A percentile compares a stretch with the other conserved stretches of the same genome.
phyloP scores from a whole-genome alignment of 2,113 vertebrate species.

The Rana temporaria region DNA sequence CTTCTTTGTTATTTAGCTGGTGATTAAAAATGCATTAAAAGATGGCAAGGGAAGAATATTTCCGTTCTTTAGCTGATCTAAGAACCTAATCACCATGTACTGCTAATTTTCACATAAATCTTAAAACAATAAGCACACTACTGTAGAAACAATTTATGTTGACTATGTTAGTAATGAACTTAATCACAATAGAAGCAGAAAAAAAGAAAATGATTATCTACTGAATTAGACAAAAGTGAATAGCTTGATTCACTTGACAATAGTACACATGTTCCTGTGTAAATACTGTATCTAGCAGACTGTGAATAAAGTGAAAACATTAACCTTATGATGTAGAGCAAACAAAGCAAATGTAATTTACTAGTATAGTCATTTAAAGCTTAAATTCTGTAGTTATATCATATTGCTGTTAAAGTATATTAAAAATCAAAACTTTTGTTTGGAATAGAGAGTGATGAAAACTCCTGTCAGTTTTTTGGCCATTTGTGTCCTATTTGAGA shows the following conservation, averaged over 20 bases:
- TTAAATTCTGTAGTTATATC: no score
- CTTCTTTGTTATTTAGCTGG: conserved; percentile 83
- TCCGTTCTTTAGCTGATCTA: conserved; percentile 79
- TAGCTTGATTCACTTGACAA: conserved; percentile 39
- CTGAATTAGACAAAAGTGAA: conserved; percentile 44
- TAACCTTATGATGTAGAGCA: not conserved
- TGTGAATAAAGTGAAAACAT: conserved; percentile 14
- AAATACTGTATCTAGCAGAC: conserved; percentile 26
- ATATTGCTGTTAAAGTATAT: no score
- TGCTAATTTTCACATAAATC: conserved; percentile 82
- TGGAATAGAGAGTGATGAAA: no score
- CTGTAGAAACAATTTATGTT: conserved; percentile 76
- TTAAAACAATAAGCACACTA: conserved; percentile 79
- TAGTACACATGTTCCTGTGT: conserved; percentile 49
- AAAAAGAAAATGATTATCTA: conserved; percentile 45
- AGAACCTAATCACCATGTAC: conserved; percentile 79
- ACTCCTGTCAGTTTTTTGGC: no score
- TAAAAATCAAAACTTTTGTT: no score
- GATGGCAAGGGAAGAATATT: conserved; percentile 76
- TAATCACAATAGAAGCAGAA: conserved; percentile 70
- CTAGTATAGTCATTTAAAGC: no score
- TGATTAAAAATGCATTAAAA: conserved; percentile 86
- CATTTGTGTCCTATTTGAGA: no score
- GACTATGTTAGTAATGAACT: conserved; percentile 76
- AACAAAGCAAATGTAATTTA: no score